A percentile compares a stretch with the other conserved stretches of the same genome.
Evolutionary conservation across 2,797 vertebrate genomes (phyloP).

Genomic region (Clarias pachynema): DNA sequence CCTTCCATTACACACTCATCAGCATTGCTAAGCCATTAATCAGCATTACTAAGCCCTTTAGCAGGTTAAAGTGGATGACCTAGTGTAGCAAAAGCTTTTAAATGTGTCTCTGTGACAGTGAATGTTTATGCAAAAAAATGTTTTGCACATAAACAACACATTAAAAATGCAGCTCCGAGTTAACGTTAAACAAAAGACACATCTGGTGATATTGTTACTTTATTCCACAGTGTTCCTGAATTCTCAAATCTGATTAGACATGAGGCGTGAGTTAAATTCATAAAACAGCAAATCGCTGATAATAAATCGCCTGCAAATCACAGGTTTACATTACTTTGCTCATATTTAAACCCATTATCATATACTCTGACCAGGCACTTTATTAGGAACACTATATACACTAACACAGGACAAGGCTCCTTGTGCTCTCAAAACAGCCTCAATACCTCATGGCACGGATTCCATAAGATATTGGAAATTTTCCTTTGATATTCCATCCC

Average conservation of each 20-base stretch:
- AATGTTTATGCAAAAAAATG: background rate
- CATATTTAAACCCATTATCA: background rate
- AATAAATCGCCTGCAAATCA: background rate
- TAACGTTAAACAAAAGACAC: background rate
- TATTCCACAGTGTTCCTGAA: background rate
- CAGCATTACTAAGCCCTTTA: background rate
- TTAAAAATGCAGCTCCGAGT: background rate
- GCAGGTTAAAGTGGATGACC: background rate
- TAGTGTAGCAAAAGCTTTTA: constrained; percentile 5
- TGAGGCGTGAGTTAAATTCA: background rate
- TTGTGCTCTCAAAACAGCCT: background rate
- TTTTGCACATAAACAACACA: background rate
- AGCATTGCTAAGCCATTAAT: constrained; percentile 3
- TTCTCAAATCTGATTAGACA: background rate
- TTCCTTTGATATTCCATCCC: background rate
- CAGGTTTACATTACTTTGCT: background rate
- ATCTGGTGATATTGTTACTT: background rate
- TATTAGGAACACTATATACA: background rate
- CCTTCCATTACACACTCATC: constrained; percentile 5
- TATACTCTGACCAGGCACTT: background rate
- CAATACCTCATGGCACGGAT: too few species aligned
- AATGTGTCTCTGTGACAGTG: background rate
- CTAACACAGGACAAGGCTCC: background rate
- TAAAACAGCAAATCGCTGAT: background rate
- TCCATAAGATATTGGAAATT: background rate